These are phyloP conservation scores for Macrosteles quadrilineatus DNA, from an alignment of 1,140 invertebrate species.

Conservation along the genomic window DNA sequence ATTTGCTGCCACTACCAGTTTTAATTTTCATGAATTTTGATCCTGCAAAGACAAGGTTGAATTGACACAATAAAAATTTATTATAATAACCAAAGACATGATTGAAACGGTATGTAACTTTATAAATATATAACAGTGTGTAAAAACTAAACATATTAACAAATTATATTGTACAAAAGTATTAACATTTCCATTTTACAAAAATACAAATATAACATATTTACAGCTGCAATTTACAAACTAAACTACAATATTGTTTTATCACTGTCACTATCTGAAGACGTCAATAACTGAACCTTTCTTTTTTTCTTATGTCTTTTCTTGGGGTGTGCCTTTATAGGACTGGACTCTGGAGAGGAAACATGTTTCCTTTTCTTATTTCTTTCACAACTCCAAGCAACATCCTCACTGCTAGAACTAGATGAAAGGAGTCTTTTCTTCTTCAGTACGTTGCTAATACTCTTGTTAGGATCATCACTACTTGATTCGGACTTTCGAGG, in stretches of 20 bases:
- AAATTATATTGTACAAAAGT: too few species aligned
- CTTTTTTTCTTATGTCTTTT: constrained; percentile 19
- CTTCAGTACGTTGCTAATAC: neutral
- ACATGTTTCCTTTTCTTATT: neutral
- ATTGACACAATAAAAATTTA: too few species aligned
- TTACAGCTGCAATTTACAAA: neutral
- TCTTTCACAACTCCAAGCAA: neutral
- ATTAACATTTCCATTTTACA: too few species aligned
- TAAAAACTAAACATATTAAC: too few species aligned
- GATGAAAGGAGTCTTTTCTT: neutral
- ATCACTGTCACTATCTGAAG: constrained; percentile 16
- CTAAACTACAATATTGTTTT: neutral
- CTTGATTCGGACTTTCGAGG: neutral
- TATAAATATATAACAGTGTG: too few species aligned
- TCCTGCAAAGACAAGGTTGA: too few species aligned
- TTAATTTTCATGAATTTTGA: too few species aligned
- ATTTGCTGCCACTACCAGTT: too few species aligned
- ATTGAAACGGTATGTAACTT: too few species aligned
- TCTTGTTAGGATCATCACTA: neutral
- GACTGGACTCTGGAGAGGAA: neutral
- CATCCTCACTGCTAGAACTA: neutral
- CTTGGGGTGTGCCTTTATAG: neutral
- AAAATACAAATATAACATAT: too few species aligned
- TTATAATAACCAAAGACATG: too few species aligned
- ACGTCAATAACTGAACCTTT: neutral